Base-by-base conservation (phyloP, 2,797 vertebrate genomes). In the Graptemys geographica region DNA sequence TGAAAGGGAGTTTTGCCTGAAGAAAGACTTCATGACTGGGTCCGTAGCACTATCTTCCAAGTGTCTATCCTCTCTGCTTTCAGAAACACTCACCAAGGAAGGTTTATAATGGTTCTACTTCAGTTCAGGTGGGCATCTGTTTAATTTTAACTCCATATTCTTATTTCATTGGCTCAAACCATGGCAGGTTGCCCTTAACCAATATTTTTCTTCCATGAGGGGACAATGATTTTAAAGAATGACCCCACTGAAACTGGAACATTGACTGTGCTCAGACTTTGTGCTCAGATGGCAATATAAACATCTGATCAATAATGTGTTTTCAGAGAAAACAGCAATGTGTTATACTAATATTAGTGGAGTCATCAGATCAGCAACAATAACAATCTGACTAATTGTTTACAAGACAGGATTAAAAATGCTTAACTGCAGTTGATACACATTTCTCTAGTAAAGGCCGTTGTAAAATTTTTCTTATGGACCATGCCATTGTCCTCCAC, bases 361-460 rank as follows among this genome's bases (percentile, higher is more conserved):
- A 93, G 88, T 93, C 59, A 78, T 91, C 90, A 92, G 83, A 89
- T 90, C 89, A 88, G 92, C 89, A 95, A 41, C 57, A 93, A 19
- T 91, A 95, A 82, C 33, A 83, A 51, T 83, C 15, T 86, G 80
- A 87, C n/a, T 94, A 85, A 85, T 92, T 92, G 95, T 95, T 97
- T 90, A 72, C 90, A 49, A 72, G 19, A 49, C 49, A 86, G 44
- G 7, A 72, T 94, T 91, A 91, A 72, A 94, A 90, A 95, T 79
- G 13, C 76, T 90, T 96, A 92, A 96, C 79, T 96, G 31, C 6
- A 59, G 80, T 69, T 94, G 94, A 95, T 59, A 41, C 76, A 33
- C 15, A 51, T 90, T 94, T 92, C 31, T 79, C 90, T 87, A 91
- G 53, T 31, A 55, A 28, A 9, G 10, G 5, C 21, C 37, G 5